Conservation (phyloP, 2,888 invertebrate species). For the Dolomedes plantarius region DNA sequence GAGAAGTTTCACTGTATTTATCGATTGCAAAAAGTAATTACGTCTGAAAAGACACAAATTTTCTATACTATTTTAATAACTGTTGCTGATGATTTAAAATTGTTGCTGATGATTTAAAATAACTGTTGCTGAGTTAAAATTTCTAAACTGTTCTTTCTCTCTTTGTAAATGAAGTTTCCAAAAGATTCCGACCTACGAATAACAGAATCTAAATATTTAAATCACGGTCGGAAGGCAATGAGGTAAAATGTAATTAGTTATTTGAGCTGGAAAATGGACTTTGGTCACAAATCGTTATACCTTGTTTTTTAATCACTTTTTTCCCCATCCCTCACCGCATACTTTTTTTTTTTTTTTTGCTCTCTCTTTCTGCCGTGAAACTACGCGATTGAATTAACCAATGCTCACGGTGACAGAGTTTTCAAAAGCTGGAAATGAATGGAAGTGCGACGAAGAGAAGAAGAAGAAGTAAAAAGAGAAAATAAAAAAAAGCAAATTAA, state of each 20-base stretch:
- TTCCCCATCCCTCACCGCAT: slow-evolving; percentile 24
- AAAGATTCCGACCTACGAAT: slow-evolving; percentile 49
- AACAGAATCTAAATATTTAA: slow-evolving; percentile 21
- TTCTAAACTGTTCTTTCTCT: too few relatives aligned
- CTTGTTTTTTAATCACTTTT: slow-evolving; percentile 65
- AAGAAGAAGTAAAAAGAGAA: too few relatives aligned
- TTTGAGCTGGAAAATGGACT: slow-evolving; percentile 71
- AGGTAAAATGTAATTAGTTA: slow-evolving; percentile 71
- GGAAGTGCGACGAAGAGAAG: slow-evolving; percentile 23
- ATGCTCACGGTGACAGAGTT: slow-evolving; percentile 63
- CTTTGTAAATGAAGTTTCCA: too few relatives aligned
- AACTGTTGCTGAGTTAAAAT: too few relatives aligned
- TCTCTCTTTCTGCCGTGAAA: slow-evolving; percentile 6
- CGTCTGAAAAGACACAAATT: too few relatives aligned
- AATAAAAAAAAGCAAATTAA: slow-evolving; percentile 50
- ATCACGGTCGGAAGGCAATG: slow-evolving; percentile 35
- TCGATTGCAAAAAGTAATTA: too few relatives aligned
- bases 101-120: too few relatives aligned
- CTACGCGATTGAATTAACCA: slow-evolving; percentile 67
- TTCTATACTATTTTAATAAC: too few relatives aligned
- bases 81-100: too few relatives aligned
- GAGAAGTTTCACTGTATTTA: too few relatives aligned
- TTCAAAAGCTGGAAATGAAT: slow-evolving; percentile 66
- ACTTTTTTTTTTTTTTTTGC: slow-evolving; percentile 18
- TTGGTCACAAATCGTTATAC: slow-evolving; percentile 70